Conservation (phyloP, 2,113 vertebrate genomes). For the Excalfactoria chinensis region DNA sequence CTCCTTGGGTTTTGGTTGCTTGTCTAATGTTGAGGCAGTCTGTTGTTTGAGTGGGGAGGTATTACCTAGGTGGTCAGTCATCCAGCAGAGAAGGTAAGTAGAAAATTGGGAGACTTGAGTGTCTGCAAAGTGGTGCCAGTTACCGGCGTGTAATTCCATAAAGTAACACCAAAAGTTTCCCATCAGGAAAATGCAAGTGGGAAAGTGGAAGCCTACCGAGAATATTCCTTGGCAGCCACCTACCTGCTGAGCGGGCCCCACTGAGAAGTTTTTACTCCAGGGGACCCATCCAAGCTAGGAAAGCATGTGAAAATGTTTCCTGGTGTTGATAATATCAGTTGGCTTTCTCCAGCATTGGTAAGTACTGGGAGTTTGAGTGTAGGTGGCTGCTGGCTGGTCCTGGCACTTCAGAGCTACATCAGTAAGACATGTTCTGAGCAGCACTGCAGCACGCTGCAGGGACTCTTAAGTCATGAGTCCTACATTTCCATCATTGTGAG, state of each 20-base stretch:
- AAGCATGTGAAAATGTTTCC: not conserved
- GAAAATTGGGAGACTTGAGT: not conserved
- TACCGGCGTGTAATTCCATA: not conserved
- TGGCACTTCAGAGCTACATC: not conserved
- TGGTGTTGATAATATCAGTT: not conserved
- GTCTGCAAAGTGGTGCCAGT: not conserved
- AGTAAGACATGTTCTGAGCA: not conserved
- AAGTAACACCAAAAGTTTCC: not conserved
- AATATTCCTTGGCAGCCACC: not conserved
- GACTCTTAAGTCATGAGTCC: not conserved
- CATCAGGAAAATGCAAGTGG: not conserved
- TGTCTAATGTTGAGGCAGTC: not conserved
- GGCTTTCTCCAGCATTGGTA: not conserved
- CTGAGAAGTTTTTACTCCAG: not conserved
- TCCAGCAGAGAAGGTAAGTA: not conserved
- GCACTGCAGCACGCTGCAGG: accelerated
- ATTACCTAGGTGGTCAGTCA: not conserved
- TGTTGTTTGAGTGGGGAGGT: not conserved
- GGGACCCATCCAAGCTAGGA: not conserved
- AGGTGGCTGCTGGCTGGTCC: not conserved
- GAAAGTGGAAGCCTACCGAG: not conserved
- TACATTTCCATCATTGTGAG: accelerated
- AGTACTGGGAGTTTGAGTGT: not conserved
- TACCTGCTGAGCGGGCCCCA: not conserved
- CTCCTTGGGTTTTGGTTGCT: not conserved